Evolutionary conservation across 2,888 invertebrate genomes (phyloP).

Genomic region (Esperia sulphurella): DNA sequence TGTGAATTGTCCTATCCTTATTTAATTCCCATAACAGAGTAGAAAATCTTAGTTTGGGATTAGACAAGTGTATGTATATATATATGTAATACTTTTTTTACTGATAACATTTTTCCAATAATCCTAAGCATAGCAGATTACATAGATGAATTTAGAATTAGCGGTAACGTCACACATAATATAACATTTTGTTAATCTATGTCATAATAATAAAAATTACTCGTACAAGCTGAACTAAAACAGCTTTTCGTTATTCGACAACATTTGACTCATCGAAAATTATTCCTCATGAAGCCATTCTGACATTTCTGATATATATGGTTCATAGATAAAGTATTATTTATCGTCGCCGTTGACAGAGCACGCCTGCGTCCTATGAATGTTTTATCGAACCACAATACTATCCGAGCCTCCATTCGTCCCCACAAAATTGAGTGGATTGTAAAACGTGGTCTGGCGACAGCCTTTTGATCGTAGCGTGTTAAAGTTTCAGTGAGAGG

Average conservation of each 20-base stretch:
- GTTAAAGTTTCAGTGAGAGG: constrained; percentile 1
- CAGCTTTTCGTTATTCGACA: neutral
- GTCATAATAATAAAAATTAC: no score
- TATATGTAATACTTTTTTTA: no score
- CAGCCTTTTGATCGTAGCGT: constrained; percentile 3
- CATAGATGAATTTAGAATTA: no score
- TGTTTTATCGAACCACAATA: constrained; percentile 28
- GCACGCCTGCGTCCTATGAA: constrained; percentile 22
- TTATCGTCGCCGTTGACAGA: constrained; percentile 25
- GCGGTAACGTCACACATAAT: no score
- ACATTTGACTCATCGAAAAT: neutral
- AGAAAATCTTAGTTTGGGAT: no score
- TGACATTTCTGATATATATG: constrained; percentile 15
- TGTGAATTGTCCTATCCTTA: no score
- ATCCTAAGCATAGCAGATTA: no score
- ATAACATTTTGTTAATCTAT: no score
- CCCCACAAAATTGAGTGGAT: constrained; percentile 16
- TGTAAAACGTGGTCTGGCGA: constrained; percentile 7
- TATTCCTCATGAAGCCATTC: neutral
- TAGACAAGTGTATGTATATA: no score
- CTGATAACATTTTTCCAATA: no score
- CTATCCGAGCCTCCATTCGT: constrained; percentile 15
- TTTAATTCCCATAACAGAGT: no score
- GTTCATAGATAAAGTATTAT: constrained; percentile 31
- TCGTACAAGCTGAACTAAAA: no score